Evolutionary conservation across 1,140 invertebrate genomes (phyloP).

Genomic region (Sarcophaga bullata): DNA sequence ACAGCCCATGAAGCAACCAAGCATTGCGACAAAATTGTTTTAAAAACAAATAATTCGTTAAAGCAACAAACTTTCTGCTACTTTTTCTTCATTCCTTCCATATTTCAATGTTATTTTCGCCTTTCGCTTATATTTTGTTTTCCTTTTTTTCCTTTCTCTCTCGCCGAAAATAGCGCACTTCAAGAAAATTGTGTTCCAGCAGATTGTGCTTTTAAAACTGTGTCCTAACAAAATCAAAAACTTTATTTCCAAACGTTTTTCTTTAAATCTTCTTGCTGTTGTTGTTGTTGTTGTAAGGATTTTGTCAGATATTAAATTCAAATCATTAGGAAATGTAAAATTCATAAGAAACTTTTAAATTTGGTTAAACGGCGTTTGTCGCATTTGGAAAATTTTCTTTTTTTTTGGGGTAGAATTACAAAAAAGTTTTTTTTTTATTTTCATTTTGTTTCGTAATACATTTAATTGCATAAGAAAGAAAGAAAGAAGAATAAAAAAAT

Average conservation of each 20-base stretch:
- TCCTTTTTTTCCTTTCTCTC: neutral
- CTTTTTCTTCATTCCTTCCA: too few species aligned
- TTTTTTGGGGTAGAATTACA: too few species aligned
- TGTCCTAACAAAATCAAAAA: neutral
- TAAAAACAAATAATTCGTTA: constrained; percentile 25
- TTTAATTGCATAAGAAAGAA: neutral
- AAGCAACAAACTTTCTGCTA: neutral
- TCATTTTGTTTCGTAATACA: too few species aligned
- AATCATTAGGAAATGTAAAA: constrained; percentile 22
- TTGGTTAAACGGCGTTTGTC: neutral
- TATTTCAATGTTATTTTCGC: neutral
- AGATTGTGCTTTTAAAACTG: constrained; percentile 5
- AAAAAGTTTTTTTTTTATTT: too few species aligned
- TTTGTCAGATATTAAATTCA: constrained; percentile 1
- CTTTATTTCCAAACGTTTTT: neutral
- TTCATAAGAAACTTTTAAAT: constrained; percentile 25
- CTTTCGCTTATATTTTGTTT: neutral
- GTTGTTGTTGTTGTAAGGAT: neutral
- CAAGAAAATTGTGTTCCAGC: neutral
- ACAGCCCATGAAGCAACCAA: neutral
- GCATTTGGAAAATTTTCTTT: neutral
- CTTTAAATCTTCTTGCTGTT: neutral
- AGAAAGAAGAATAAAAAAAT: neutral
- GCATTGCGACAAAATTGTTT: constrained; percentile 15
- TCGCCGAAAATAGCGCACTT: neutral